Evolutionary conservation across 2,888 invertebrate genomes (phyloP).

Genomic region (Limnephilus rhombicus): DNA sequence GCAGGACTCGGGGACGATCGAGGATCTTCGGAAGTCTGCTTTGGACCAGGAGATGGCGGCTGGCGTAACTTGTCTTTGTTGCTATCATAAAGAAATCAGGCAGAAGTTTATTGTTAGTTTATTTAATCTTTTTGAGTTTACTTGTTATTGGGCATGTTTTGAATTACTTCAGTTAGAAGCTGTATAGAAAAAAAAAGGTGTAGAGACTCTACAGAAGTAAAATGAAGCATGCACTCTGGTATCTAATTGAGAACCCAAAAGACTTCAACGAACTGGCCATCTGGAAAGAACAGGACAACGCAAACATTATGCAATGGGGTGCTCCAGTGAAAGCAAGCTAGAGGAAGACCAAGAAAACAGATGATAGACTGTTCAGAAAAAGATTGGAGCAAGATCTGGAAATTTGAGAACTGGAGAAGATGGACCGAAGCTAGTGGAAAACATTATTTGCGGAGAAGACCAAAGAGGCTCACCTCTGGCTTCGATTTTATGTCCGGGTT

Average conservation of each 20-base stretch:
- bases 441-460: too few species aligned
- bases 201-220: background rate
- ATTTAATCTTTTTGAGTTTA: too few species aligned
- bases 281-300: background rate
- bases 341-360: background rate
- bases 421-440: background rate
- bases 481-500: too few species aligned
- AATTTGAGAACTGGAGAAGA: background rate
- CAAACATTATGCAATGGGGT: background rate
- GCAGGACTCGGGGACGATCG: background rate
- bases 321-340: too few species aligned
- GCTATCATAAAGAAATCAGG: background rate
- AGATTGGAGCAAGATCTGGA: background rate
- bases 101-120: background rate
- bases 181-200: too few species aligned
- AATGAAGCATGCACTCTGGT: background rate
- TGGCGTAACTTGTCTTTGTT: conserved; percentile 73
- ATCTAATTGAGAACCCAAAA: conserved; percentile 69
- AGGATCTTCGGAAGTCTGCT: conserved; percentile 2
- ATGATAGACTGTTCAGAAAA: background rate
- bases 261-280: conserved; percentile 68
- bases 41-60: conserved; percentile 67
- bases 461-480: too few species aligned
- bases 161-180: too few species aligned
- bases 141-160: too few species aligned